Base-by-base conservation (phyloP, 2,797 vertebrate genomes). In the Falco rusticolus region DNA sequence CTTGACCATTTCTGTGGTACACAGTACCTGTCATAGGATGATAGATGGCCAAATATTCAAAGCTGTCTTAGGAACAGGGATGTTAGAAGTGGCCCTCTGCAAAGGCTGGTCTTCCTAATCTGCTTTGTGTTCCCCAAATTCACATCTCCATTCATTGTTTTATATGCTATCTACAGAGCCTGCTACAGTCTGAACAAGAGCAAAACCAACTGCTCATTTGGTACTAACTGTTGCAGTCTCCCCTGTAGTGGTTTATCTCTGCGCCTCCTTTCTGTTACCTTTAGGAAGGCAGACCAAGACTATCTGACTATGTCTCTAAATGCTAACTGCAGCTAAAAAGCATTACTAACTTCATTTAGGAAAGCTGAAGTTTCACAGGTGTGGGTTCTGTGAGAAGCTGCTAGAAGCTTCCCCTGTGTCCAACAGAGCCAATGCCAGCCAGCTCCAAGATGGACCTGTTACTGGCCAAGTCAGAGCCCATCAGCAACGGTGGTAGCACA, bases 401-500 rank as follows among this genome's bases (percentile, higher is more conserved):
- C 28, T 57, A 6, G 26, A 43, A 80, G 16, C 21, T 47, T 56
- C 25, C 50, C 33, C 39, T 24, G 10, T 47, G 77, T 47, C 45
- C 45, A 45, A 45, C 8, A 19, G 45, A 77, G 47, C 34, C 28
- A 41, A 16, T 9, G 8, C 45, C 17, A 45, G 45, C 45, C 17
- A 10, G 28, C 21, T 76, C n/a, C 28, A 31, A 60, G 72, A 9
- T 3, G 5, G 5, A 48, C n/a, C 11, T 1, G 1, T 17, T 8
- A 8, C 43, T 45, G 43, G 43, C 57, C 7, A 8, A 60, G 25
- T 20, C 63, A 6, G 9, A 39, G 26, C 41, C 28, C 10, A 25
- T 11, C 21, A 39, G 51, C 3, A 11, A 31, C 0, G 5, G 41
- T 26, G 28, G n/a, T 47, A 37, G n/a, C 3, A 5, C n/a, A n/a